These are phyloP conservation scores for Mallotus villosus DNA, from an alignment of 2,797 vertebrate species.

Conservation along the genomic window DNA sequence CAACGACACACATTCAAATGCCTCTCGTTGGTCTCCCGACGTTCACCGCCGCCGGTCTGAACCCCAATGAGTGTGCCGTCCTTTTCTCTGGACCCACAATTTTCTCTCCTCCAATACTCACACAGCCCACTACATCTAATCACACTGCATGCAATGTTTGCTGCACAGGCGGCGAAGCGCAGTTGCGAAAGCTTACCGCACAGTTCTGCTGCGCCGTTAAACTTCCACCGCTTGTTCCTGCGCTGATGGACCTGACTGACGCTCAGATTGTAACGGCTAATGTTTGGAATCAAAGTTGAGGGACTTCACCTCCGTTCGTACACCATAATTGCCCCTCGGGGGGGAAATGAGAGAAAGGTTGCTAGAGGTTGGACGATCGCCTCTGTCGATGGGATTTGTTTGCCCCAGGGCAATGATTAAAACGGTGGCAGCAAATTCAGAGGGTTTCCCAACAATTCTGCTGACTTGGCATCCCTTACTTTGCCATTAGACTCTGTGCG, in stretches of 20 bases:
- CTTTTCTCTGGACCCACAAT: conserved; percentile 32
- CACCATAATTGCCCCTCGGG: conserved; percentile 47
- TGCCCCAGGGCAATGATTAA: conserved; percentile 45
- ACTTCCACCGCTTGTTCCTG: conserved; percentile 52
- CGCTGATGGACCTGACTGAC: conserved; percentile 41
- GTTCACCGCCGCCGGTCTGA: conserved; percentile 24
- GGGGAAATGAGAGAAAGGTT: conserved; percentile 31
- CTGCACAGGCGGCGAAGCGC: conserved; percentile 46
- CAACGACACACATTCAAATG: conserved; percentile 18
- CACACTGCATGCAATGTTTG: conserved; percentile 40
- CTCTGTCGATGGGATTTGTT: conserved; percentile 52
- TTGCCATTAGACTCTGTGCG: conserved; percentile 50
- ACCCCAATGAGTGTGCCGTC: conserved; percentile 25
- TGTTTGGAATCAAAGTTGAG: conserved; percentile 51
- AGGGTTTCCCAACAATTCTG: conserved; percentile 64
- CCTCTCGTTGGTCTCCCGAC: conserved; percentile 21
- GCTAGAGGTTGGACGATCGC: conserved; percentile 39
- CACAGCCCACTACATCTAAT: conserved; percentile 38
- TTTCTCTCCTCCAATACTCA: conserved; percentile 34
- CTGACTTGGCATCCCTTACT: conserved; percentile 70
- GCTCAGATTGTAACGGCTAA: conserved; percentile 47
- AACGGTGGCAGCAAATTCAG: conserved; percentile 42
- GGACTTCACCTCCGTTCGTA: conserved; percentile 58
- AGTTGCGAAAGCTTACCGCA: conserved; percentile 59
- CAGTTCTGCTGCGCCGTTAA: conserved; percentile 59